phyloP scores from a whole-genome alignment of 2,888 invertebrate species.

The Cabera pusaria region DNA sequence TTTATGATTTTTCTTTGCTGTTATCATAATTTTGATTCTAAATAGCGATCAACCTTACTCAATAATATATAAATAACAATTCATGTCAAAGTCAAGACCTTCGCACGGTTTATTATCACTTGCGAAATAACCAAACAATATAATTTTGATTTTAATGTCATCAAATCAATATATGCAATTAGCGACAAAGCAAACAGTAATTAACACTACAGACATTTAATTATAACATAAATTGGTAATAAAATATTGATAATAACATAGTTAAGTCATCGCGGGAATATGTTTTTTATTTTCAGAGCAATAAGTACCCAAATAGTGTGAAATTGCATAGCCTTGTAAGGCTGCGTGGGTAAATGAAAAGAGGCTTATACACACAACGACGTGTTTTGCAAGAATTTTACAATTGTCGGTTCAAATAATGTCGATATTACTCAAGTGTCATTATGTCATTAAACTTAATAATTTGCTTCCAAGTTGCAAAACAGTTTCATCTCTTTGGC shows the following conservation, averaged over 20 bases:
- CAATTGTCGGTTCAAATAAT: constrained; percentile 54
- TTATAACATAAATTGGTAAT: constrained; percentile 48
- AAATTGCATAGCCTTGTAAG: constrained; percentile 38
- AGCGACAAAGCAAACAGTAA: constrained; percentile 47
- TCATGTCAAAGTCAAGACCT: too few species aligned
- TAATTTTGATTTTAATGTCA: constrained; percentile 1
- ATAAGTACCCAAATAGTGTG: constrained; percentile 28
- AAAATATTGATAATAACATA: constrained; percentile 42
- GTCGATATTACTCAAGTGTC: constrained; percentile 42
- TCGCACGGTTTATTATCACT: too few species aligned
- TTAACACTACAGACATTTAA: constrained; percentile 51
- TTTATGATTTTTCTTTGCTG: too few species aligned
- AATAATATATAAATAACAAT: too few species aligned
- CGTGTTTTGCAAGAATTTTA: constrained; percentile 55
- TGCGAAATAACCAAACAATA: too few species aligned
- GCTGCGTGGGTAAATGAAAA: constrained; percentile 54
- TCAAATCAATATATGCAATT: constrained; percentile 35
- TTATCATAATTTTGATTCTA: too few species aligned
- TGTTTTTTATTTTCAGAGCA: constrained; percentile 20
- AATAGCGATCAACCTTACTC: too few species aligned
- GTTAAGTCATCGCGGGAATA: constrained; percentile 29
- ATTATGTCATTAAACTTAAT: constrained; percentile 29
- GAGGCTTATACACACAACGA: constrained; percentile 45
- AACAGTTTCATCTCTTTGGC: too few species aligned
- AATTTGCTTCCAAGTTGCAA: constrained; percentile 25